Percentiles rank a stretch among this genome's conserved stretches.
Conservation (phyloP, 2,113 vertebrate genomes). For the Paramisgurnus dabryanus region DNA sequence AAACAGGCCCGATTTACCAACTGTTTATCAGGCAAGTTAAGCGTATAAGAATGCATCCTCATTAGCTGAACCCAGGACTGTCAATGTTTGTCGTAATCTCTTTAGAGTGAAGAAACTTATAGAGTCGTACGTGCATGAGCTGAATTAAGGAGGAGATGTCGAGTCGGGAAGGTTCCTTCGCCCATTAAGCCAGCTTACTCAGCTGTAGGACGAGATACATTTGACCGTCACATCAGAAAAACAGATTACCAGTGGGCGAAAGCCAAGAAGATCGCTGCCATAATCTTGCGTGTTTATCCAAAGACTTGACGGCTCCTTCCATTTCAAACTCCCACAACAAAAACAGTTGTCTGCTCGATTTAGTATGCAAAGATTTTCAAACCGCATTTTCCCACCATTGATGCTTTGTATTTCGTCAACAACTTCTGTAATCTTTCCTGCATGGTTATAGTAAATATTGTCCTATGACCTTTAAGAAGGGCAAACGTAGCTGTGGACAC, state of each 20-base stretch:
- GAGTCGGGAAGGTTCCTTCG: conserved; percentile 12
- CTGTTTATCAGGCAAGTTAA: conserved; percentile 11
- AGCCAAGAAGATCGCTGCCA: conserved; percentile 42
- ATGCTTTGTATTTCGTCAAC: conserved; percentile 1
- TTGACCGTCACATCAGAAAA: conserved; percentile 40
- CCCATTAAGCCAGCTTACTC: conserved; percentile 38
- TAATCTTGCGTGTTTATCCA: conserved; percentile 44
- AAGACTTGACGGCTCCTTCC: conserved; percentile 18
- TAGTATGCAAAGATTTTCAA: conserved; percentile 6
- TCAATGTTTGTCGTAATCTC: conserved; percentile 41
- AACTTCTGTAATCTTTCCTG: background rate
- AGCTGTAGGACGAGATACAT: conserved; percentile 26
- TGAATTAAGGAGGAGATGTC: conserved; percentile 16
- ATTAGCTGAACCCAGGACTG: conserved; percentile 27
- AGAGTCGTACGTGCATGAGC: conserved; percentile 30
- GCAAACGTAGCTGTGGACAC: background rate
- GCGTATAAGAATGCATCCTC: conserved; percentile 12
- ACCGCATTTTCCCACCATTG: background rate
- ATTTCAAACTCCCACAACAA: conserved; percentile 17
- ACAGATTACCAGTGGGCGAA: conserved; percentile 29
- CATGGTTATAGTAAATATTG: background rate
- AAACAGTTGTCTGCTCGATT: conserved; percentile 19
- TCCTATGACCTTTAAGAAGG: background rate
- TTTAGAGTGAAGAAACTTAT: conserved; percentile 29
- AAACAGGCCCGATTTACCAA: conserved; percentile 23